Percentiles rank a stretch among this genome's conserved stretches.
Evolutionary conservation across 1,140 invertebrate species (phyloP).

Genomic region (Diplogasteroides magnus): DNA sequence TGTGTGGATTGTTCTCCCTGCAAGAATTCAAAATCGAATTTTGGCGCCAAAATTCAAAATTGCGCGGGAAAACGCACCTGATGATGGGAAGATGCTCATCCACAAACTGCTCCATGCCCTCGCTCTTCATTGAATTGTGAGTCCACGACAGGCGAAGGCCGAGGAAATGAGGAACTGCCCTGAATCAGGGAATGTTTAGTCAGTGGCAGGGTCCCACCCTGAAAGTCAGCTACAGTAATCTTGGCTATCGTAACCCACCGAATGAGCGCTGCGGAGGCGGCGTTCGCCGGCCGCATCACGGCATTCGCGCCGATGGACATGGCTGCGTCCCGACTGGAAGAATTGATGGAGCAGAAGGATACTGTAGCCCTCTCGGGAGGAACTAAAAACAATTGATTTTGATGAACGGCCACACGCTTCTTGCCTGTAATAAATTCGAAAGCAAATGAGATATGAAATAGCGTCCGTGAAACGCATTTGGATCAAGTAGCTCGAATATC

Average conservation of each 20-base stretch:
- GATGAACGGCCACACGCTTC: too few species aligned
- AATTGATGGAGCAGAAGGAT: too few species aligned
- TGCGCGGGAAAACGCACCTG: constrained; percentile 23
- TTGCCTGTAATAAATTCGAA: too few species aligned
- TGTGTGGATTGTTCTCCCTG: constrained; percentile 50
- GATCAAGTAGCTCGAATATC: too few species aligned
- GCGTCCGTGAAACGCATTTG: too few species aligned
- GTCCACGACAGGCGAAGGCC: constrained; percentile 43
- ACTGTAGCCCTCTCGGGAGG: too few species aligned
- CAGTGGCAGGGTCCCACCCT: too few species aligned
- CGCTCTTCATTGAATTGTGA: constrained; percentile 38
- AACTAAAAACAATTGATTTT: too few species aligned
- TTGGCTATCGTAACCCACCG: background rate
- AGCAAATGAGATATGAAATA: too few species aligned
- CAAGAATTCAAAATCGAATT: constrained; percentile 8
- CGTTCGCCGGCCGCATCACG: constrained; percentile 31
- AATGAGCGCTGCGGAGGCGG: constrained; percentile 19
- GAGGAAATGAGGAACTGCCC: constrained; percentile 48
- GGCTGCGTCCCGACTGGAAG: too few species aligned
- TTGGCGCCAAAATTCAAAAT: constrained; percentile 1
- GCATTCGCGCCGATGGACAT: constrained; percentile 29
- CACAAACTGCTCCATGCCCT: constrained; percentile 51
- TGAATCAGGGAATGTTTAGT: constrained; percentile 6
- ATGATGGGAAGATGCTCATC: constrained; percentile 49
- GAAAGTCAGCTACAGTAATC: background rate